phyloP scores from a whole-genome alignment of 2,888 invertebrate species.

The Mellilla xanthometata region DNA sequence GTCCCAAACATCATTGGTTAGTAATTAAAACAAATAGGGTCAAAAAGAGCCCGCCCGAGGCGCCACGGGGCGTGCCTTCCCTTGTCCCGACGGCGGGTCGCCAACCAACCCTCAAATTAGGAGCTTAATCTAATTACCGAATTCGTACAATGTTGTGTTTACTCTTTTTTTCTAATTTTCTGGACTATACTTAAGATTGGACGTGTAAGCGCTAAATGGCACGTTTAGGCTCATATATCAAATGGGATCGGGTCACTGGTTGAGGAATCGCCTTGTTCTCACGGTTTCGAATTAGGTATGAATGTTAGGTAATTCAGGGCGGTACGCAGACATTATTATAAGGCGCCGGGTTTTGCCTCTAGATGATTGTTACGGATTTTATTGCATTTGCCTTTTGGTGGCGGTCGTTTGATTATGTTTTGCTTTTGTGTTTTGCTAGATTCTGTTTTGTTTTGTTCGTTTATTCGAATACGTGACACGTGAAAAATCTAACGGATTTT shows the following conservation, averaged over 20 bases:
- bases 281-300: slow-evolving; percentile 60
- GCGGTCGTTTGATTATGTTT: slow-evolving; percentile 27
- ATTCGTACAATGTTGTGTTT: slow-evolving; percentile 82
- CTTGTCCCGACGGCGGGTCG: slow-evolving; percentile 66
- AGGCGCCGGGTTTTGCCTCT: slow-evolving; percentile 65
- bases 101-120: slow-evolving; percentile 72
- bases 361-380: slow-evolving; percentile 68
- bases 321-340: slow-evolving; percentile 58
- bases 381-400: slow-evolving; percentile 48
- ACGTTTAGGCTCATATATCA: slow-evolving; percentile 81
- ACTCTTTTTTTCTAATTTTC: slow-evolving; percentile 79
- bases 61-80: slow-evolving; percentile 74
- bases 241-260: slow-evolving; percentile 70
- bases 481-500: too few relatives aligned
- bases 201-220: slow-evolving; percentile 81
- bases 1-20: slow-evolving; percentile 73
- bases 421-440: slow-evolving; percentile 12
- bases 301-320: slow-evolving; percentile 48
- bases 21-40: slow-evolving; percentile 83
- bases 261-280: slow-evolving; percentile 58
- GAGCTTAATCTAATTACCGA: slow-evolving; percentile 82
- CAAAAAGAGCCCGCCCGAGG: slow-evolving; percentile 74
- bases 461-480: slow-evolving; percentile 8
- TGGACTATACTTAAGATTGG: slow-evolving; percentile 78
- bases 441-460: slow-evolving; percentile 6